These are phyloP conservation scores for Xyliphius kryptos DNA, from an alignment of 2,113 vertebrate genomes.

Conservation along the genomic window DNA sequence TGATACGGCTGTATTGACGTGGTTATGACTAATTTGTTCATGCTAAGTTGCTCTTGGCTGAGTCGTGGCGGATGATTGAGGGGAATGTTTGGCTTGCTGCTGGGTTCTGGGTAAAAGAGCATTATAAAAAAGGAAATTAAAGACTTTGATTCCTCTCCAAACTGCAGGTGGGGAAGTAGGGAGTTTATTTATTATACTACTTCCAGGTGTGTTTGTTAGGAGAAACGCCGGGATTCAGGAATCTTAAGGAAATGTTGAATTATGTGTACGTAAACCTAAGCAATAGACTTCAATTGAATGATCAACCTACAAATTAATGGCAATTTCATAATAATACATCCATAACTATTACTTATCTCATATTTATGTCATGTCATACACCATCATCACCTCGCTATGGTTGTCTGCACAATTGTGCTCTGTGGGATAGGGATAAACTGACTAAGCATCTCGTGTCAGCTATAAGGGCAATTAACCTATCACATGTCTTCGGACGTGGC, in stretches of 20 bases:
- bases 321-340: no score
- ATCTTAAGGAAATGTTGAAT: not conserved
- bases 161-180: constrained; percentile 22
- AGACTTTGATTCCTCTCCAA: constrained; percentile 33
- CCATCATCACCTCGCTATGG: no score
- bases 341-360: no score
- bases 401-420: no score
- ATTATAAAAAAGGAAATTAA: not conserved
- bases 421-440: no score
- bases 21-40: constrained; percentile 19
- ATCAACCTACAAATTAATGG: no score
- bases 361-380: no score
- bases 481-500: no score
- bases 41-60: not conserved
- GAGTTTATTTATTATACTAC: constrained; percentile 51
- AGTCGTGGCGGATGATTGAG: not conserved
- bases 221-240: not conserved
- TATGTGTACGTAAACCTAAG: no score
- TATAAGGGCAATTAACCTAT: no score
- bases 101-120: constrained; percentile 27
- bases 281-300: no score
- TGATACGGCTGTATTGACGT: constrained; percentile 6
- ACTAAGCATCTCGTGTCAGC: no score
- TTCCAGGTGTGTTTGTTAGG: not conserved
- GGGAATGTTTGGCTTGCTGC: constrained; percentile 8